Base-by-base conservation (phyloP, 2,888 invertebrate species). In the Eurytoma californica region DNA sequence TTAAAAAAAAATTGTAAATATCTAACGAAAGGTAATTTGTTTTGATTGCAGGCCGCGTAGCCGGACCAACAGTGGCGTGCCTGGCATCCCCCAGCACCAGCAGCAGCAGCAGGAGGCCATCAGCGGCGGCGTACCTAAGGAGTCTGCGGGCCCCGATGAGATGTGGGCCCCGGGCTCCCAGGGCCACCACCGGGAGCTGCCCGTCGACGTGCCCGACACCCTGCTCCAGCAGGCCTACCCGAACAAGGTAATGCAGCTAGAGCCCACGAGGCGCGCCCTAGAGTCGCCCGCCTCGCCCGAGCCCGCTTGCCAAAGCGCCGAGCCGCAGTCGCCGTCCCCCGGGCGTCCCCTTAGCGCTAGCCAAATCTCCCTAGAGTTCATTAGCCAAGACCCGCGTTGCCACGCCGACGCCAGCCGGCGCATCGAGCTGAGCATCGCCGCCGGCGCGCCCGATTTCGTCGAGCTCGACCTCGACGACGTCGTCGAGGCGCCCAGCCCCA, bases 181-280 rank as follows among this genome's bases (percentile, higher is more conserved):
- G 86, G 95, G 95, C 91, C 96, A 97, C 88, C 98, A 98, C 93
- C 95, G 98, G 90, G 98, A 98, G 94, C 97, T 98, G 97, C 97
- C 98, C 90, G 98, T 98, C 91, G 98, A 98, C 92, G 98, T 98
- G 87, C 98, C 98, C 88, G 97, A 97, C 90, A 95, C 89, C 85
- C 89, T 90, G 76, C 88, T 89, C 75, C 88, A 87, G 85, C 89
- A 88, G 90, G 90, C 87, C 86, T 91, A 88, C 85, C 90, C 86
- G 81, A 89, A 82, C 84, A 93, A 87, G 92, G 93, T 88, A 91
- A 92, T 75, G 90, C 72, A 80, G 72, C 61, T 28, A 73, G 72
- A 67, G 65, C 63, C 39, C 57, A 16, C 61, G 18, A n/a, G n/a
- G 53, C 66, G 51, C 57, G 20, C 39, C 16, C 65, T 30, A 7